Evolutionary conservation across 2,888 invertebrate species (phyloP).

Genomic region (Dynastes grantii): DNA sequence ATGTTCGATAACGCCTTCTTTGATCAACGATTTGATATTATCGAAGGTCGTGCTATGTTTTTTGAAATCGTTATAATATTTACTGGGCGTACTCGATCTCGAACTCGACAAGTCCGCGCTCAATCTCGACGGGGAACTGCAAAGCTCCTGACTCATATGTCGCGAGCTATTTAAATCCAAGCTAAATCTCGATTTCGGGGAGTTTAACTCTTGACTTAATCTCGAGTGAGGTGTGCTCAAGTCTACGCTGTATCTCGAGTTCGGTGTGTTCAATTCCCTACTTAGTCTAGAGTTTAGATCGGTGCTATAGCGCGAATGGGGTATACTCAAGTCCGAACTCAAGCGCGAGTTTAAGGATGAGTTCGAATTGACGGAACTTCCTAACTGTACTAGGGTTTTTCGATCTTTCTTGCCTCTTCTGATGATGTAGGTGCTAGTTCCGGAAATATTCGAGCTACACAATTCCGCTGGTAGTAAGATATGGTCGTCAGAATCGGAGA

Average conservation of each 20-base stretch:
- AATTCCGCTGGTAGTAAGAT: conserved; percentile 65
- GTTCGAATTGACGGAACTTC: conserved; percentile 73
- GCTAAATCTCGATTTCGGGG: conserved; percentile 76
- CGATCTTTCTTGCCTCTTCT: conserved; percentile 81
- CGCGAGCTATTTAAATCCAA: conserved; percentile 75
- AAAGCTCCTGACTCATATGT: conserved; percentile 65
- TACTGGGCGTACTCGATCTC: conserved; percentile 71
- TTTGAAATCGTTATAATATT: conserved; percentile 75
- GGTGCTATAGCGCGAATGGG: conserved; percentile 75
- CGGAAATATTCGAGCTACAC: conserved; percentile 71
- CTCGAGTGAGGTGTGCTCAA: conserved; percentile 77
- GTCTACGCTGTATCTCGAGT: conserved; percentile 80
- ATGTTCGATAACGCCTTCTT: conserved; percentile 79
- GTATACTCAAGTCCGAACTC: conserved; percentile 77
- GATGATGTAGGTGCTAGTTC: conserved; percentile 86
- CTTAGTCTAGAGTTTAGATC: conserved; percentile 74
- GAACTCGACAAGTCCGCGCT: conserved; percentile 66
- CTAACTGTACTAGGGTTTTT: conserved; percentile 77
- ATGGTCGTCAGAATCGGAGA: conserved; percentile 76
- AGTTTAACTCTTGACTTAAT: conserved; percentile 73
- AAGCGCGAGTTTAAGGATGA: conserved; percentile 77
- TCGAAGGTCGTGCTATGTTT: conserved; percentile 85
- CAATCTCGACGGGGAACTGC: conserved; percentile 66
- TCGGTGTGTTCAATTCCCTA: conserved; percentile 76
- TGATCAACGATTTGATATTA: conserved; percentile 82